Percentiles rank a stretch among this genome's conserved stretches.
Conservation (phyloP, 1,140 invertebrate species). For the Venustaconcha ellipsiformis region DNA sequence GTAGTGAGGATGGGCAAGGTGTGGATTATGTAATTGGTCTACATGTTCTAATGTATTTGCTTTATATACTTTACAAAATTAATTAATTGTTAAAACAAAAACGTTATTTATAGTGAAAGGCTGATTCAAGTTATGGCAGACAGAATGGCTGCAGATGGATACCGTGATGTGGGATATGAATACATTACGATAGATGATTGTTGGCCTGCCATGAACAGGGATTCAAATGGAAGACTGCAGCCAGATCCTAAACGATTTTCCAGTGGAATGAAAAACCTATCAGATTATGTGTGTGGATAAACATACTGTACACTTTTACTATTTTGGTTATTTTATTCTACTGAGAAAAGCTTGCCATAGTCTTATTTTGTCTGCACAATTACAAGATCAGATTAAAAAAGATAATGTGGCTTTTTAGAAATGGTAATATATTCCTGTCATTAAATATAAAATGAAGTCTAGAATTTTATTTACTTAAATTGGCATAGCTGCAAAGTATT, state of each 20-base stretch:
- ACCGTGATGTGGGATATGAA: slow-evolving; percentile 89
- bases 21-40: too few species aligned
- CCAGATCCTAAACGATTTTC: slow-evolving; percentile 90
- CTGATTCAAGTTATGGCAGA: slow-evolving; percentile 94
- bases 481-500: too few species aligned
- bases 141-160: slow-evolving; percentile 88
- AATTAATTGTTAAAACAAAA: background rate
- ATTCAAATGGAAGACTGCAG: slow-evolving; percentile 81
- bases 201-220: slow-evolving; percentile 88
- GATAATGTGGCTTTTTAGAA: too few species aligned
- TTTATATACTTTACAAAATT: too few species aligned
- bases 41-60: too few species aligned
- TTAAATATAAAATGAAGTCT: too few species aligned
- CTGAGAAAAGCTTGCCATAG: too few species aligned
- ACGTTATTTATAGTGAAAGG: slow-evolving; percentile 78
- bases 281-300: slow-evolving; percentile 87
- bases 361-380: too few species aligned
- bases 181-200: slow-evolving; percentile 97
- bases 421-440: too few species aligned
- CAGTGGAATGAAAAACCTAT: slow-evolving; percentile 88
- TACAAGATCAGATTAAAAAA: too few species aligned
- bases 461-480: too few species aligned
- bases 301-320: background rate
- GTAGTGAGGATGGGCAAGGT: too few species aligned
- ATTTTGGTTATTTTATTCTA: background rate